A percentile compares a stretch with the other conserved stretches of the same genome.
Conservation (phyloP, 2,797 vertebrate genomes). For the Sebastes variabilis region DNA sequence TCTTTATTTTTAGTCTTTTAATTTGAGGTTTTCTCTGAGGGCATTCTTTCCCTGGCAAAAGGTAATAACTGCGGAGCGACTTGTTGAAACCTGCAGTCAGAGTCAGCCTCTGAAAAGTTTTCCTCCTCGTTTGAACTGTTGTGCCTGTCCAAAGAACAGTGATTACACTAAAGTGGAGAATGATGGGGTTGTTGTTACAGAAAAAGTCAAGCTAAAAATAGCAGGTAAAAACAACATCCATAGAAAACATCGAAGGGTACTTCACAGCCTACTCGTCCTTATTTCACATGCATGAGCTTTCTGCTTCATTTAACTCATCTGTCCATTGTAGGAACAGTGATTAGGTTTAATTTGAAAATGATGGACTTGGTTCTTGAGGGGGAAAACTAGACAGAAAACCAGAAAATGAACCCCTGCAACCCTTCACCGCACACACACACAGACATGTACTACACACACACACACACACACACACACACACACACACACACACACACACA, state of each 20-base stretch:
- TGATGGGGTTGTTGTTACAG: constrained; percentile 46
- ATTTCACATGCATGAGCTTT: constrained; percentile 14
- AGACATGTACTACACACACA: background rate
- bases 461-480: background rate
- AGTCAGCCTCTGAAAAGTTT: constrained; percentile 9
- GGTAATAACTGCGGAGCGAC: constrained; percentile 18
- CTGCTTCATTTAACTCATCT: constrained; percentile 29
- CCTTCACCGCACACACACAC: background rate
- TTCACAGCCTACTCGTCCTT: background rate
- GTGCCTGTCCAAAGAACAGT: constrained; percentile 33
- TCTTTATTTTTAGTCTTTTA: constrained; percentile 51
- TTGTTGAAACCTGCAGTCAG: constrained; percentile 58
- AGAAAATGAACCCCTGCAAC: constrained; percentile 19
- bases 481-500: background rate
- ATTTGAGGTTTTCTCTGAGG: constrained; percentile 55
- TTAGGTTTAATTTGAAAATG: constrained; percentile 44
- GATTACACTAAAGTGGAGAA: constrained; percentile 54
- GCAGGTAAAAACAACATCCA: constrained; percentile 3
- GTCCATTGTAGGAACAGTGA: constrained; percentile 30
- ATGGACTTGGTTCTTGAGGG: constrained; percentile 16
- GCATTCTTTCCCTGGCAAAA: constrained; percentile 31
- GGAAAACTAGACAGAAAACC: constrained; percentile 7
- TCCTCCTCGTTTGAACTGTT: constrained; percentile 18
- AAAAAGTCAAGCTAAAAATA: constrained; percentile 51
- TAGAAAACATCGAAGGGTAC: constrained; percentile 19